Conservation (phyloP, 2,113 vertebrate species). For the Scomber japonicus region DNA sequence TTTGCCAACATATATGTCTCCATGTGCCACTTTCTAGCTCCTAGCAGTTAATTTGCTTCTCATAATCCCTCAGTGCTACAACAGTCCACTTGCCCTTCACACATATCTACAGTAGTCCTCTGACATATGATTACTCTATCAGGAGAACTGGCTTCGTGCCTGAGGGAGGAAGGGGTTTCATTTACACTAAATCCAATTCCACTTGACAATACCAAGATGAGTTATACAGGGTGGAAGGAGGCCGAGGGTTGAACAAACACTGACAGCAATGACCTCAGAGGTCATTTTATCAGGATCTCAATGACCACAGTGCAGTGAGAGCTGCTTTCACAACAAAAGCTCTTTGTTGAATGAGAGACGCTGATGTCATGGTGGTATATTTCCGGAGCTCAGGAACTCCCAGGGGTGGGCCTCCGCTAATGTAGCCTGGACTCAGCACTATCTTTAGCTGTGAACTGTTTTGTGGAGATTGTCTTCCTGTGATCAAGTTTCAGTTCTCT, state of each 20-base stretch:
- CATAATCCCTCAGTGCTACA: slow-evolving; percentile 2
- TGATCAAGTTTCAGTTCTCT: slow-evolving; percentile 17
- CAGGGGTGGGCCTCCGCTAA: slow-evolving; percentile 43
- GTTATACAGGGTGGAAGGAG: slow-evolving; percentile 35
- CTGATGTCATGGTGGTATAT: slow-evolving; percentile 69
- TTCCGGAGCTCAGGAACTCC: slow-evolving; percentile 49
- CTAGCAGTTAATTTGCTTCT: slow-evolving; percentile 26
- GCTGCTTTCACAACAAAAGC: slow-evolving; percentile 59
- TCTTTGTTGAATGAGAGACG: slow-evolving; percentile 57
- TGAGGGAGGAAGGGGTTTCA: slow-evolving; percentile 28
- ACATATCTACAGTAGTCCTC: slow-evolving; percentile 1
- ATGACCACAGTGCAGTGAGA: slow-evolving; percentile 61
- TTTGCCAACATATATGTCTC: slow-evolving; percentile 18
- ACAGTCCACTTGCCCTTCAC: slow-evolving; percentile 33
- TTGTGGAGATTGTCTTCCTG: neutral
- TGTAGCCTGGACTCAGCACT: neutral
- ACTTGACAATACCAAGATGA: slow-evolving; percentile 51
- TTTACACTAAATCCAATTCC: slow-evolving; percentile 54
- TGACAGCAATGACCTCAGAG: slow-evolving; percentile 59
- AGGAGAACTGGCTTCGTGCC: slow-evolving; percentile 15
- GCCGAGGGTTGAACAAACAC: slow-evolving; percentile 48
- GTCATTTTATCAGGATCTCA: slow-evolving; percentile 62
- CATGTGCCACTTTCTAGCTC: neutral
- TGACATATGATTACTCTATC: slow-evolving; percentile 29
- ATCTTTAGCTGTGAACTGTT: slow-evolving; percentile 41